A percentile compares a stretch with the other conserved stretches of the same genome.
Conservation (phyloP, 2,888 invertebrate species). For the Drosophila quinaria region DNA sequence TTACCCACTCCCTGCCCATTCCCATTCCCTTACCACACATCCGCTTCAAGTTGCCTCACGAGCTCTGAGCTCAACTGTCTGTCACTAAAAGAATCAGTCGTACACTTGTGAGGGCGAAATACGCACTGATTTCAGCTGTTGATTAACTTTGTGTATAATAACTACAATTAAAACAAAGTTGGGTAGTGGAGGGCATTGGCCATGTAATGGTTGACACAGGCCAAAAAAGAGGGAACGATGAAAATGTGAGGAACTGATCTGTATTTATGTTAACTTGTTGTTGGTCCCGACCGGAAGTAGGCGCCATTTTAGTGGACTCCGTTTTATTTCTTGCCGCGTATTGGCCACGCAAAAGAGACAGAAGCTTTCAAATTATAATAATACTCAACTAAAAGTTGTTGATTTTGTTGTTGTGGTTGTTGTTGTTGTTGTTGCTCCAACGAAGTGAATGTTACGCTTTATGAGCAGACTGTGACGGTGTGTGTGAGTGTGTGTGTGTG, state of each 20-base stretch:
- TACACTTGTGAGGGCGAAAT: constrained; percentile 21
- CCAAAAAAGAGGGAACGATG: not conserved
- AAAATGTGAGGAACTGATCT: constrained; percentile 5
- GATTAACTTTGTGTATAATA: constrained; percentile 47
- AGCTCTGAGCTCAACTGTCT: constrained; percentile 35
- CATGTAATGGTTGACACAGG: constrained; percentile 67
- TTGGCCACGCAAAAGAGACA: constrained; percentile 51
- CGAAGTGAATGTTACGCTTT: constrained; percentile 64
- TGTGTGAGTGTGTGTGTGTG: constrained; percentile 23
- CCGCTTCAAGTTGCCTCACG: constrained; percentile 39
- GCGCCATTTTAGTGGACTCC: constrained; percentile 56
- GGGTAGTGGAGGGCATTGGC: constrained; percentile 35
- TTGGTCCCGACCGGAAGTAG: constrained; percentile 47
- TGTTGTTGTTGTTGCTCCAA: constrained; percentile 14
- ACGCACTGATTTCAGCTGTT: constrained; percentile 26
- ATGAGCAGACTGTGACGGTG: constrained; percentile 50
- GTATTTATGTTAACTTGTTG: constrained; percentile 35
- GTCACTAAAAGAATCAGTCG: constrained; percentile 56
- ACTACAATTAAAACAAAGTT: constrained; percentile 49
- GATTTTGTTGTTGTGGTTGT: not conserved
- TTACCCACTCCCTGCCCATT: not conserved
- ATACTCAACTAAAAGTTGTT: constrained; percentile 30
- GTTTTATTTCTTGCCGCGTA: constrained; percentile 60
- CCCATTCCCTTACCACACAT: constrained; percentile 21
- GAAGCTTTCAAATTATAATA: constrained; percentile 36